A percentile compares a stretch with the other conserved stretches of the same genome.
phyloP scores from a whole-genome alignment of 2,888 invertebrate species.

The Latrodectus hesperus region DNA sequence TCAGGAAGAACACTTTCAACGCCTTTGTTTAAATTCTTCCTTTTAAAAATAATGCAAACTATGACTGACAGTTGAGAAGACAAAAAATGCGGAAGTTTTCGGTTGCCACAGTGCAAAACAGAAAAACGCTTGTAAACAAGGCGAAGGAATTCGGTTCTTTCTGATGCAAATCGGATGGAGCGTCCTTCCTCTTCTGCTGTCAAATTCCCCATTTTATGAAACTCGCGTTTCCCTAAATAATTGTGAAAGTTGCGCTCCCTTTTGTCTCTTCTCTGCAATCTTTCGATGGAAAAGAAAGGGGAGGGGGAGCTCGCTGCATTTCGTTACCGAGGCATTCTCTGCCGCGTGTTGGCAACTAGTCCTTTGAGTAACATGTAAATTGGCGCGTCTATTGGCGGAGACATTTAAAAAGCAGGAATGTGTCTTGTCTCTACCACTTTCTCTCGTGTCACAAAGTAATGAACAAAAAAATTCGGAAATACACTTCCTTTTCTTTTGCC shows the following conservation, averaged over 20 bases:
- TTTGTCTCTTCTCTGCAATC: constrained; percentile 25
- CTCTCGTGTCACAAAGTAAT: not conserved
- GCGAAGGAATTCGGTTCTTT: not conserved
- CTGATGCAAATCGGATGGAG: constrained; percentile 55
- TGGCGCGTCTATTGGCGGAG: constrained; percentile 11
- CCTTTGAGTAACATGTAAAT: constrained; percentile 12
- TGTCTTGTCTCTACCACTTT: constrained; percentile 11
- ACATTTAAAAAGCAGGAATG: constrained; percentile 24
- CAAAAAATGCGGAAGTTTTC: too few relatives aligned
- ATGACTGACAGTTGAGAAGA: too few relatives aligned
- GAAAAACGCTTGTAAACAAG: too few relatives aligned
- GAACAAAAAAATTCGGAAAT: not conserved
- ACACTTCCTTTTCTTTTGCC: not conserved
- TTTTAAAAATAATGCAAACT: too few relatives aligned
- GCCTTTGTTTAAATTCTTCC: too few relatives aligned
- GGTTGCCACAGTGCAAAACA: too few relatives aligned
- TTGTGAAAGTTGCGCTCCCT: constrained; percentile 55
- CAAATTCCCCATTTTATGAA: constrained; percentile 28
- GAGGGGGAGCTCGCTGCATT: not conserved
- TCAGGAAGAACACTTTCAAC: too few relatives aligned
- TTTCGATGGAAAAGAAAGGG: not conserved
- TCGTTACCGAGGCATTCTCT: not conserved
- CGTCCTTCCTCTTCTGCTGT: constrained; percentile 39
- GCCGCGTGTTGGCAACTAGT: not conserved
- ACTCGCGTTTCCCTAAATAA: constrained; percentile 47